Evolutionary conservation across 2,888 invertebrate species (phyloP), one percentile per base, ranked within the genome.

Genomic region (Tortricodes alternella): DNA sequence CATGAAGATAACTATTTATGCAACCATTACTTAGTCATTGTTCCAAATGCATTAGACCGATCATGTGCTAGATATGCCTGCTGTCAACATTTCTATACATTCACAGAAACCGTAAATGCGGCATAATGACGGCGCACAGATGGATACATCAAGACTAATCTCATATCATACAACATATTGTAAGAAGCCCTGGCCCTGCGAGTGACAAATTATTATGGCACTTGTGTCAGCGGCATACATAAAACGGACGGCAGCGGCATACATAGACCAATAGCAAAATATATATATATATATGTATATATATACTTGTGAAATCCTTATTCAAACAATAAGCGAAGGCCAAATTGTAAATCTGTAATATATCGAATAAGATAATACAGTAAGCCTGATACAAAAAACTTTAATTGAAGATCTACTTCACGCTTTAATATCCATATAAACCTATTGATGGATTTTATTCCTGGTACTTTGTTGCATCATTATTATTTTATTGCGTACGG

Each of bases 191-290:
- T 39, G 34, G 16, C 29, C 15, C 15, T 44, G 18, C 7, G 39
- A 13, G 21, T 41, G 48, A 48, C 46, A 48, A 48, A 55, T 55
- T 39, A 21, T 41, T 27, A 27, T 41, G 18, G 48, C n/a, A n/a
- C 37, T 38, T 37, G 21, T 50, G 29, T 39, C 38, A 9, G 27
- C 19, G 35, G 34, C 34, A 21, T 34, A 43, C 41, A 35, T 39
- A 29, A 39, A 34, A 46, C 38, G n/a, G n/a, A n/a, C n/a, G n/a
- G n/a, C n/a, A n/a, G n/a, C 23, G 38, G 32, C 38, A 53, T 29
- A 11, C 11, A 39, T 21, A 38, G 9, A 34, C 16, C 38, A 29
- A 38, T 38, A 6, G 34, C 11, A 34, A 34, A 15, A 6, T 16
- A 43, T 43, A 16, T 9, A 24, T 15, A 24, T 27, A 11, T 4